These are phyloP conservation scores for Metopolophium dirhodum DNA, from an alignment of 1,140 invertebrate species.

Conservation along the genomic window DNA sequence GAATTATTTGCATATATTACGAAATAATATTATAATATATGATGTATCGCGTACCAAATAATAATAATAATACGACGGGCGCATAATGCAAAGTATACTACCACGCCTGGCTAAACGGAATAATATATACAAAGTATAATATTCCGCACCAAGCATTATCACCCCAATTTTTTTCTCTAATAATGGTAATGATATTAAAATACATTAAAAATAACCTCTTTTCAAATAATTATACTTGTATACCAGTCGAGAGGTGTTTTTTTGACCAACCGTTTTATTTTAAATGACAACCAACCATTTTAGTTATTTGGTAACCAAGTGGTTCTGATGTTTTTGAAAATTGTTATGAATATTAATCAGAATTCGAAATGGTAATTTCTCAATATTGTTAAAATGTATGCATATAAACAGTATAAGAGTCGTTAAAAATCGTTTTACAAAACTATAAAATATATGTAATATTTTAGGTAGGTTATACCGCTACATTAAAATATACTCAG, in stretches of 20 bases:
- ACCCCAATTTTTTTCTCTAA: neutral
- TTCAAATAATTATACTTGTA: neutral
- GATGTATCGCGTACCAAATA: neutral
- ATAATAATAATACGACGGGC: neutral
- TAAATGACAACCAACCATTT: neutral
- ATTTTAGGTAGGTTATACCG: too few relatives aligned
- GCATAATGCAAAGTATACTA: neutral
- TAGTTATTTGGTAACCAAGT: too few relatives aligned
- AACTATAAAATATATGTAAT: too few relatives aligned
- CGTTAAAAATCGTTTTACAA: too few relatives aligned
- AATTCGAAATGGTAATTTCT: neutral
- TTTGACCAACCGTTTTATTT: neutral
- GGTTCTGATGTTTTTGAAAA: neutral
- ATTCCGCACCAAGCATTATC: neutral
- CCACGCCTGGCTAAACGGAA: neutral
- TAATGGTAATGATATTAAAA: neutral
- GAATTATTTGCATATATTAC: neutral
- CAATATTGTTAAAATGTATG: neutral
- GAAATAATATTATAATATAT: neutral
- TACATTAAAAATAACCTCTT: neutral
- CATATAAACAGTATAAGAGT: too few relatives aligned
- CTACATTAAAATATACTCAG: neutral
- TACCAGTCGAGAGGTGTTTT: too few relatives aligned
- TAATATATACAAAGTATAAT: neutral
- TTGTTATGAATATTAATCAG: neutral